Evolutionary conservation across 2,888 invertebrate species (phyloP).

Genomic region (Nemotelus nigrinus): DNA sequence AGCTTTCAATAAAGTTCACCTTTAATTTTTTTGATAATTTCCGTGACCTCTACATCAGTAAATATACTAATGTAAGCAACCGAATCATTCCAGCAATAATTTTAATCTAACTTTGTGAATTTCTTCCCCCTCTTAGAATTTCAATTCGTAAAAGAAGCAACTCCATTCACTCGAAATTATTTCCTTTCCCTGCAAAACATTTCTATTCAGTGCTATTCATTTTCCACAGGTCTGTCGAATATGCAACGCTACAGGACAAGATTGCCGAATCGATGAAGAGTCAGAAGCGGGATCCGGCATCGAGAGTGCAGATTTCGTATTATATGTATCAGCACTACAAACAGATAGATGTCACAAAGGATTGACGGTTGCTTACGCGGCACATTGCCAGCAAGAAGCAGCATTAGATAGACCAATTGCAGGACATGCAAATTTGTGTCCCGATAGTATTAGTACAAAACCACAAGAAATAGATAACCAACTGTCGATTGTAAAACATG

Average conservation of each 20-base stretch:
- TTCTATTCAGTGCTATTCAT: no score
- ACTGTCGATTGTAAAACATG: constrained; percentile 97
- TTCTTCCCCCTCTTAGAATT: no score
- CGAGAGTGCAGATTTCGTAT: constrained; percentile 89
- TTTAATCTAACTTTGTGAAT: no score
- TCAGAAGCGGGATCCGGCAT: constrained; percentile 75
- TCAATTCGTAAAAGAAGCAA: no score
- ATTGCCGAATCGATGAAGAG: constrained; percentile 72
- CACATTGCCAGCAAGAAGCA: constrained; percentile 97
- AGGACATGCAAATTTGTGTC: constrained; percentile 98
- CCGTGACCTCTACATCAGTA: no score
- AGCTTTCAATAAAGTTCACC: no score
- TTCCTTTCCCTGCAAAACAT: no score
- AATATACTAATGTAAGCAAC: no score
- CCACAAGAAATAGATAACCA: constrained; percentile 90
- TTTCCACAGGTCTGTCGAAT: constrained; percentile 80
- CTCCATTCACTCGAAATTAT: no score
- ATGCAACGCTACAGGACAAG: constrained; percentile 86
- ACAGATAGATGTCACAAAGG: constrained; percentile 92
- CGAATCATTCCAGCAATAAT: no score
- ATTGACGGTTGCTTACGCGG: constrained; percentile 95
- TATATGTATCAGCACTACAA: constrained; percentile 95
- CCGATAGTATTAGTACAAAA: constrained; percentile 90
- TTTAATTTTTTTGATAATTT: no score
- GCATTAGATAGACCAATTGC: constrained; percentile 96